Evolutionary conservation across 2,888 invertebrate genomes (phyloP), one percentile per base, ranked within the genome.

Genomic region (Eupeodes luniger): DNA sequence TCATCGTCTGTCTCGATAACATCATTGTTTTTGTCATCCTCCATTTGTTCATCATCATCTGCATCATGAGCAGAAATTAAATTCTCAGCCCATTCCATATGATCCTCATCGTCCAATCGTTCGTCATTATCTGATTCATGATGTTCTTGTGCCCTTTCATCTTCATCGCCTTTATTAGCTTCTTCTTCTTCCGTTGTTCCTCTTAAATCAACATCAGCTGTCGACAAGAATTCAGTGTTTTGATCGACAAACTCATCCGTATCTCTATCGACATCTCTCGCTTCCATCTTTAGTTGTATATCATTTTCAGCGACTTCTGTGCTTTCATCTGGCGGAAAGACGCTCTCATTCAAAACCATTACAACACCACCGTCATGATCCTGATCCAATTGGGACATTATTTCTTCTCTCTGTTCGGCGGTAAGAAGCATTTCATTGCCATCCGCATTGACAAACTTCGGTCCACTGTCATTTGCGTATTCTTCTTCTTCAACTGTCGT

Each of bases 401-500:
- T 93, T 85, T 94, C 94, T 66, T 93, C 92, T 7, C 93, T 92
- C 59, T 94, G 94, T 75, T 93, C 93, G 2, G 92, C 91, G 5
- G 94, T 93, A n/a, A 94, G 90, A 57, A 93, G 91, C 85, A 94
- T 92, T 85, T 93, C 93, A 81, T 92, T 93, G n/a, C 94, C 94
- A 81, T 94, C 94, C 90, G 93, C 94, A 81, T 94, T 94, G 14
- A 94, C 93, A 84, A 95, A 94, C 64, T 95, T 94, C 27, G 93
- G 93, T 64, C 92, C 93, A 36, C 67, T 83, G 9, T 85, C 80
- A 11, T 75, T 87, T 2, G 62, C 77, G 36, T 76, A 80, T 2
- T 76, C 82, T 10, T 84, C 87, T 10, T 84, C 87, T 10, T 81
- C 82, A 19, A 66, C 16, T 1, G 80, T 9, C 14, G 67, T 10